A percentile compares a stretch with the other conserved stretches of the same genome.
Evolutionary conservation across 2,888 invertebrate species (phyloP).

Genomic region (Chironomus riparius): DNA sequence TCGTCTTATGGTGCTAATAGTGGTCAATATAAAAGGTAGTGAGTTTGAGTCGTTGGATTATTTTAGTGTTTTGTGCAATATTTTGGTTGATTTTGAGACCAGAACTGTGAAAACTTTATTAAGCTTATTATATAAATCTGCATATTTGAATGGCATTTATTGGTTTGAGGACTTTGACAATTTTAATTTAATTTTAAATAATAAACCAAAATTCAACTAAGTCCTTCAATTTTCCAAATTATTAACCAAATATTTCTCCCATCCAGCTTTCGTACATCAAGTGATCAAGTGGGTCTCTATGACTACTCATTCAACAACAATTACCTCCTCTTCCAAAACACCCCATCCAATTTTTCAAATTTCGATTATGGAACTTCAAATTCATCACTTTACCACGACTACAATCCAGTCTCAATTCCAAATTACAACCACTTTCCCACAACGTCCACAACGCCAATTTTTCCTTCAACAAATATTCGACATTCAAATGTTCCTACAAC

Average conservation of each 20-base stretch:
- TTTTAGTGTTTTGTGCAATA: too few species aligned
- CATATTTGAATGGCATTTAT: too few species aligned
- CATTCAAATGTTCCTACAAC: not conserved
- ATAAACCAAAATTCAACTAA: too few species aligned
- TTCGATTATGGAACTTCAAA: not conserved
- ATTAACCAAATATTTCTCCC: not conserved
- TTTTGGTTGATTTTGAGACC: not conserved
- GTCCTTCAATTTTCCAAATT: too few species aligned
- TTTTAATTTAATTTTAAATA: too few species aligned
- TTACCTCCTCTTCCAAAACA: constrained; percentile 21
- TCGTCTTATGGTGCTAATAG: not conserved
- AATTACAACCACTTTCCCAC: constrained; percentile 15
- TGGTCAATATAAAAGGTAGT: constrained; percentile 21
- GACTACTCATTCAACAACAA: constrained; percentile 25
- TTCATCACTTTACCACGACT: constrained; percentile 21
- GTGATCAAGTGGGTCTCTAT: constrained; percentile 23
- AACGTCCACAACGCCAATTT: constrained; percentile 12
- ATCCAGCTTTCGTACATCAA: constrained; percentile 9
- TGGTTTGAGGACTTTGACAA: too few species aligned
- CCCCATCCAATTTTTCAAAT: not conserved
- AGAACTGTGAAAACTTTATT: too few species aligned
- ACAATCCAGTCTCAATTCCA: constrained; percentile 6
- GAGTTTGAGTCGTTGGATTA: not conserved
- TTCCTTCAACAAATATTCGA: not conserved
- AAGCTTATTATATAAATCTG: too few species aligned